Conservation (phyloP, 2,113 vertebrate species). For the Mystacornis crossleyi region DNA sequence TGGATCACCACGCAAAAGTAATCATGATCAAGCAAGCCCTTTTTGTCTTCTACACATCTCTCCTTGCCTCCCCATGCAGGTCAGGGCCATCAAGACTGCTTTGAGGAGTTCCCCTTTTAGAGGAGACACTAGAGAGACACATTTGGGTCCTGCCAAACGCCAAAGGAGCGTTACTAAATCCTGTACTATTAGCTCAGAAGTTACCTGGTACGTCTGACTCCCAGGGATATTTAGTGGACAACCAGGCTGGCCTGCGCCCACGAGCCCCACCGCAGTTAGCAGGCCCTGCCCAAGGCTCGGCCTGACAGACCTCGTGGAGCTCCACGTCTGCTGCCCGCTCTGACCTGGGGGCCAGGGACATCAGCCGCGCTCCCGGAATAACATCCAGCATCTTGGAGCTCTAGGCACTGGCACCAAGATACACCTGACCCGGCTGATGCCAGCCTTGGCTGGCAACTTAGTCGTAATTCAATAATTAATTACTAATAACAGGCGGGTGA, state of each 20-base stretch:
- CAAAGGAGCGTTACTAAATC: neutral
- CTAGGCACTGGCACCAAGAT: neutral
- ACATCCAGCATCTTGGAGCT: neutral
- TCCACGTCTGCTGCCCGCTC: fast-evolving
- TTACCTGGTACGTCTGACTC: neutral
- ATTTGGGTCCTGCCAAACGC: neutral
- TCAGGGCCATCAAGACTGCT: neutral
- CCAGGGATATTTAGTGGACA: fast-evolving
- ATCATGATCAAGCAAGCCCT: neutral
- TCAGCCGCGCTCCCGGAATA: neutral
- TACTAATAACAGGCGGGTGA: neutral
- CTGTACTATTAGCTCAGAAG: neutral
- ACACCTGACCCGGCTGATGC: neutral
- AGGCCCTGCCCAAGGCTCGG: neutral
- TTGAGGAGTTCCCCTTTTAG: neutral
- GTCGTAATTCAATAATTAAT: neutral
- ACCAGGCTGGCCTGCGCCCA: neutral
- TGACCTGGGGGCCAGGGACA: neutral
- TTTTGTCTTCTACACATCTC: neutral
- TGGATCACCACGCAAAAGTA: neutral
- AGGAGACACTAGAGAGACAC: neutral
- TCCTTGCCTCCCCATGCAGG: neutral
- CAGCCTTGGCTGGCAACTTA: neutral
- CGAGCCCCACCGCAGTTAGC: fast-evolving
- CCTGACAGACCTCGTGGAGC: neutral